Evolutionary conservation across 2,797 vertebrate genomes (phyloP).

Genomic region (Artibeus jamaicensis): DNA sequence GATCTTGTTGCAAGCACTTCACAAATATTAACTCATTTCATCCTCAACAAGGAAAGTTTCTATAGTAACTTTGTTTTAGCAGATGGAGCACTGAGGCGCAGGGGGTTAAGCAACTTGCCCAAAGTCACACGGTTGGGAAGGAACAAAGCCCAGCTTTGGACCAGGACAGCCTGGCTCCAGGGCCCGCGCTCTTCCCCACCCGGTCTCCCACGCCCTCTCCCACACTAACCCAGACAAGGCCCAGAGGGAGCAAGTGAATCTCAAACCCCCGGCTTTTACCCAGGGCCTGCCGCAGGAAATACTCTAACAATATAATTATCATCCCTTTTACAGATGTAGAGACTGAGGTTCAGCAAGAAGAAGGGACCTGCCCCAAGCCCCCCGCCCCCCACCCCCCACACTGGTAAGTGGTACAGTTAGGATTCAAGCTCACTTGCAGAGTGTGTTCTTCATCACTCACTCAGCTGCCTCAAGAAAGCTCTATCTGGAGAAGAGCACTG

Average conservation of each 20-base stretch:
- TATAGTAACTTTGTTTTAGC: not conserved
- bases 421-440: not conserved
- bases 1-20: not conserved
- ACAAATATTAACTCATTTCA: not conserved
- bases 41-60: not conserved
- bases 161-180: not conserved
- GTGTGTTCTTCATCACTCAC: not conserved
- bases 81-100: not conserved
- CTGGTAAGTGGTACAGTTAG: not conserved
- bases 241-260: not conserved
- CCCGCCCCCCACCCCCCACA: too few species aligned
- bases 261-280: not conserved
- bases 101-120: not conserved
- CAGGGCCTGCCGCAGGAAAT: not conserved
- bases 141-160: not conserved
- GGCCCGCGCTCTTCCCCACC: not conserved
- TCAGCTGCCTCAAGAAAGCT: not conserved
- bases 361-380: not conserved
- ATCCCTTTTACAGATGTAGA: not conserved
- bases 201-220: too few species aligned
- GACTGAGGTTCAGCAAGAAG: not conserved
- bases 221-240: not conserved
- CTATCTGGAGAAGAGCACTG: not conserved
- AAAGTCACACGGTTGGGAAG: not conserved
- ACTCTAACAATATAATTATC: not conserved